phyloP scores from a whole-genome alignment of 1,140 invertebrate genomes.

The Brachionus calyciflorus region DNA sequence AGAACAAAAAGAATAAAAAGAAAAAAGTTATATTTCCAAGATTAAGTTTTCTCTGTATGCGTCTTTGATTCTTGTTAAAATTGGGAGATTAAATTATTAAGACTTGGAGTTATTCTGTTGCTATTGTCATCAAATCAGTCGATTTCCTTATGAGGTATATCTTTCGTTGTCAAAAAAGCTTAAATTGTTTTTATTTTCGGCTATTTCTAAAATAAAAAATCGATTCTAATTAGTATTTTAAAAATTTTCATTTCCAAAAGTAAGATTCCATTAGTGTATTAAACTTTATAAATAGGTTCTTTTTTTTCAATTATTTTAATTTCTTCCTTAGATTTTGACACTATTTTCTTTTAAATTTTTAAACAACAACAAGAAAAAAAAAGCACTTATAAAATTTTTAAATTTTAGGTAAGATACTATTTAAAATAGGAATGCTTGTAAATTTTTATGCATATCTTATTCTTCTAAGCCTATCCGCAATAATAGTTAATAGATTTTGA shows the following conservation, averaged over 20 bases:
- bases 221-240: constrained; percentile 35
- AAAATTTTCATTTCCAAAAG: constrained; percentile 27
- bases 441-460: no score
- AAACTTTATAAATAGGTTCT: constrained; percentile 6
- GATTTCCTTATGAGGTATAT: constrained; percentile 20
- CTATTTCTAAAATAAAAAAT: constrained; percentile 26
- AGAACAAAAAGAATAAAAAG: background rate
- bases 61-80: no score
- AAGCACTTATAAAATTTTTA: no score
- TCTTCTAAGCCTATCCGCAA: no score
- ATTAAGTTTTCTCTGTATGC: constrained; percentile 3
- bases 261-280: constrained; percentile 22
- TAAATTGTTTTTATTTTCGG: constrained; percentile 38
- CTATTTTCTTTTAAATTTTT: background rate
- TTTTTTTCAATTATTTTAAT: constrained; percentile 25
- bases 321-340: constrained; percentile 13
- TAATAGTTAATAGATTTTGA: no score
- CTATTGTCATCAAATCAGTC: constrained; percentile 27
- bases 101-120: background rate
- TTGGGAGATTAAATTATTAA: no score
- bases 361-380: no score
- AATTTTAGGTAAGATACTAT: no score
- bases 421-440: no score
- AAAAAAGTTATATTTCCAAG: background rate
- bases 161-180: background rate